Evolutionary conservation across 2,113 vertebrate genomes (phyloP), one percentile per base, ranked within the genome.

Genomic region (Takifugu flavidus): DNA sequence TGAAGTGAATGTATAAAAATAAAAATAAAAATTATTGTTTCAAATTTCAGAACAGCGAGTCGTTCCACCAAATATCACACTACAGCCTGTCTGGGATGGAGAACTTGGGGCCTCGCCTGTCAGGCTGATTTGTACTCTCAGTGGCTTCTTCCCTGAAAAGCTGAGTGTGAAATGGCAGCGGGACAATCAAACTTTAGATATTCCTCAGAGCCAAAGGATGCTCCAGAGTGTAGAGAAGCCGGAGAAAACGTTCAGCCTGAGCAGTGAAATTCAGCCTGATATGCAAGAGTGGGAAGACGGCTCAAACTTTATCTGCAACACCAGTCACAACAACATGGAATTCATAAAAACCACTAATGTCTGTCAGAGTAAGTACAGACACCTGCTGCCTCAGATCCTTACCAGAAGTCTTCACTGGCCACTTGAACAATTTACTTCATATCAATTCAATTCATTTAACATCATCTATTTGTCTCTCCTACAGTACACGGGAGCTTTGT

Each of bases 281-380:
- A 52, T n/a, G 29, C 0, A 0, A 2, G 1, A 55, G 2, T 89
- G 87, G 86, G 4, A 0, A 0, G 4, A 8, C 0, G 78, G 81
- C 47, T 70, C 64, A 8, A 45, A 0, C 0, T 89, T 83, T 53
- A 65, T 49, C 0, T 92, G 89, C 80, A 66, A 47, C 8, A 59
- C 74, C 0, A 15, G 0, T 0, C 75, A 77, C 20, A 52, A 69
- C 0, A 0, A 15, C 0, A 0, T 0, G 0, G 13, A 4, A 4
- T 14, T 46, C 20, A 5, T 0, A 1, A n/a, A 50, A 56, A 46
- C 47, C 14, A 82, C 49, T 51, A 77, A 51, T 39, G 75, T 80
- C 25, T 90, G 90, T 78, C 11, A 67, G 43, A 50, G 90, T 92
- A 69, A 84, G 89, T 77, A 34, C 7, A 20, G 20, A 20, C 20